Evolutionary conservation across 2,797 vertebrate genomes (phyloP).

Genomic region (Sebastes goodei): DNA sequence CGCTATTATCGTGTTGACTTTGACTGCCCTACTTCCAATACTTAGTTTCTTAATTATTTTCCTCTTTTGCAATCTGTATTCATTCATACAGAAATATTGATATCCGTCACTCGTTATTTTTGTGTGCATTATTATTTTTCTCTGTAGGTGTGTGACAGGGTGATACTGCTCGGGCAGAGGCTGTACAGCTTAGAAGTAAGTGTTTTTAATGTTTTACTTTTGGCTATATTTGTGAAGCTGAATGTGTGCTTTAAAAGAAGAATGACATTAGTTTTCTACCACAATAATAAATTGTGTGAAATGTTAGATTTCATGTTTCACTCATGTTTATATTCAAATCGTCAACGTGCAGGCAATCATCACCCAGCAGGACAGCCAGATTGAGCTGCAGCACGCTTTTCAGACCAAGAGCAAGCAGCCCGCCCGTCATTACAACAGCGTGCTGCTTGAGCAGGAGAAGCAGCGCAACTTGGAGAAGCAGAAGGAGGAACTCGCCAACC

Average conservation of each 20-base stretch:
- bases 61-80: neutral
- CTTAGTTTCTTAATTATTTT: neutral
- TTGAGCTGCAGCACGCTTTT: slow-evolving; percentile 82
- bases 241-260: neutral
- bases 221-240: neutral
- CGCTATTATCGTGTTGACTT: no score
- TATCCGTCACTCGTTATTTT: neutral
- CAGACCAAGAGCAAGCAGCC: slow-evolving; percentile 82
- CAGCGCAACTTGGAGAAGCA: slow-evolving; percentile 92
- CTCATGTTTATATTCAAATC: neutral
- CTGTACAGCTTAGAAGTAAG: slow-evolving; percentile 92
- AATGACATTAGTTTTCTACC: neutral
- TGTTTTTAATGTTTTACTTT: neutral
- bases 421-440: slow-evolving; percentile 72
- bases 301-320: neutral
- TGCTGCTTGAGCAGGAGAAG: slow-evolving; percentile 92
- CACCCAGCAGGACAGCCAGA: slow-evolving; percentile 88
- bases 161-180: slow-evolving; percentile 82
- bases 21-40: no score
- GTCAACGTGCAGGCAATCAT: slow-evolving; percentile 80
- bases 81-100: neutral
- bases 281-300: neutral
- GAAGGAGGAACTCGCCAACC: slow-evolving; percentile 86
- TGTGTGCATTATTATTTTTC: neutral
- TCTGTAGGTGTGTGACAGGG: slow-evolving; percentile 82